These are phyloP conservation scores for Ictidomys tridecemlineatus DNA, from an alignment of 2,113 vertebrate species.

Conservation along the genomic window DNA sequence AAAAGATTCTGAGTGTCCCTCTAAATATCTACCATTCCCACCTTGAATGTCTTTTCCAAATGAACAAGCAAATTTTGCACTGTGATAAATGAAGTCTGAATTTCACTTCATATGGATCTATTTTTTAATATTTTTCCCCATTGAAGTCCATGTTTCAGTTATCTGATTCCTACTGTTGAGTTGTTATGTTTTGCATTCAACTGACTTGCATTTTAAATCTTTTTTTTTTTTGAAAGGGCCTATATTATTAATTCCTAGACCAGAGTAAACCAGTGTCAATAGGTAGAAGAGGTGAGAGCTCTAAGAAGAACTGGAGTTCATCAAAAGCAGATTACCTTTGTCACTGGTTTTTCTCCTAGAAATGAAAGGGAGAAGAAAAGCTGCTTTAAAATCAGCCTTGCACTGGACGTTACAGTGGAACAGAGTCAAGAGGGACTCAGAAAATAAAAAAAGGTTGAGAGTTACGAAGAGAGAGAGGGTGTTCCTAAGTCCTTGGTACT, in stretches of 20 bases:
- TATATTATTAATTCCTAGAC: background rate
- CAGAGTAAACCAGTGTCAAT: background rate
- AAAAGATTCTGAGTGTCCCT: background rate
- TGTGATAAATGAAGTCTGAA: background rate
- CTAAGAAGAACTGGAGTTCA: background rate
- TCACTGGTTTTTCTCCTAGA: background rate
- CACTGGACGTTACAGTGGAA: background rate
- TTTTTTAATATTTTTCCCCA: background rate
- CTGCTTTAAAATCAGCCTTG: background rate
- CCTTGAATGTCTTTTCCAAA: background rate
- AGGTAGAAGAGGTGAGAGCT: background rate
- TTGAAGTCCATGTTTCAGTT: background rate
- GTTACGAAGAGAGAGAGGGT: background rate
- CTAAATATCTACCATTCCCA: background rate
- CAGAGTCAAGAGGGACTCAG: background rate
- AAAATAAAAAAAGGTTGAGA: background rate
- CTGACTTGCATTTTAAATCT: background rate
- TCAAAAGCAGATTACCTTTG: background rate
- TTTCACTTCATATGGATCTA: background rate
- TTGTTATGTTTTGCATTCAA: background rate
- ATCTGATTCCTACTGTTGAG: background rate
- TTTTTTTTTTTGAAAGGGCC: background rate
- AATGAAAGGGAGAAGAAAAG: background rate
- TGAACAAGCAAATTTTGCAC: background rate
- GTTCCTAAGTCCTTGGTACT: no score